These are phyloP conservation scores for Chorisops tibialis DNA, from an alignment of 2,888 invertebrate species.

Conservation along the genomic window DNA sequence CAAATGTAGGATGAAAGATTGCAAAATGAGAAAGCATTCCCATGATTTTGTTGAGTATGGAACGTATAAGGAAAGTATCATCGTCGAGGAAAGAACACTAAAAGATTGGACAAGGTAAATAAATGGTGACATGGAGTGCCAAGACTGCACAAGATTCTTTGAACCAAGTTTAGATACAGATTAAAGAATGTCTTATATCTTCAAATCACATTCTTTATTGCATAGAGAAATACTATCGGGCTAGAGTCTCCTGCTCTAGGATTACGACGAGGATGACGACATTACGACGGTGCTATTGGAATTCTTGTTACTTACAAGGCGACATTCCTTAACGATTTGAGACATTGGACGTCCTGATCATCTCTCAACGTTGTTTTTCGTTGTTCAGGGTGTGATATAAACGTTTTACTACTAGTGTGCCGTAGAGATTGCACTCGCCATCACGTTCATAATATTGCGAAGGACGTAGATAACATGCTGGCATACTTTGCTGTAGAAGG, in stretches of 20 bases:
- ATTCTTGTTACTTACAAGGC: slow-evolving; percentile 29
- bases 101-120: no score
- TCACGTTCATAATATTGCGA: no score
- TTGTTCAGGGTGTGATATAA: background rate
- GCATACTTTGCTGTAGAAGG: background rate
- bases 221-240: background rate
- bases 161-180: background rate
- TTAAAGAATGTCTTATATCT: background rate
- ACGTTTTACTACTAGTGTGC: no score
- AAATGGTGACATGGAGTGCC: no score
- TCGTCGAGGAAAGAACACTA: no score
- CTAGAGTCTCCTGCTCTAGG: background rate
- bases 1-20: no score
- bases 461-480: background rate
- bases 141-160: background rate
- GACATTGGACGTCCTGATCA: slow-evolving; percentile 24
- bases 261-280: background rate
- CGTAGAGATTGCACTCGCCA: no score
- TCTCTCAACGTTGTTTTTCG: slow-evolving; percentile 23
- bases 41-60: no score
- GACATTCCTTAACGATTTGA: slow-evolving; percentile 30
- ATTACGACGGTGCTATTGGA: slow-evolving; percentile 25
- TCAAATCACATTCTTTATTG: slow-evolving; percentile 1
- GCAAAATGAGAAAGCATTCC: no score
- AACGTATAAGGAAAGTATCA: no score